Conservation (phyloP, 1,140 invertebrate genomes). For the Ericerus pela region DNA sequence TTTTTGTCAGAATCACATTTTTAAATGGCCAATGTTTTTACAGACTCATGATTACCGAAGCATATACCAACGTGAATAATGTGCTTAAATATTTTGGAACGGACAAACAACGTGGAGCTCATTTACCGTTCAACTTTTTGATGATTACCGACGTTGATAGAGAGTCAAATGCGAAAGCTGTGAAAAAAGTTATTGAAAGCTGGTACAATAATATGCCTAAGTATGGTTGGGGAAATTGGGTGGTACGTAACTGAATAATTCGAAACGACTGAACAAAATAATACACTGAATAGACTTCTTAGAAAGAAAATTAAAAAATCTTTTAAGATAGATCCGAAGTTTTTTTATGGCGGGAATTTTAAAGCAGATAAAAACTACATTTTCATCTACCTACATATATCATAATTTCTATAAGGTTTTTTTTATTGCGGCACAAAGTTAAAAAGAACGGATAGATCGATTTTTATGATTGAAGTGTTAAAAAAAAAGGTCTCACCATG, state of each 20-base stretch:
- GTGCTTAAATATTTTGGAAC: conserved; percentile 32
- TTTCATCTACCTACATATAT: too few relatives aligned
- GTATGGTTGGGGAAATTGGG: conserved; percentile 38
- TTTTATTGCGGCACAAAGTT: too few relatives aligned
- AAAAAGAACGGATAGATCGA: too few relatives aligned
- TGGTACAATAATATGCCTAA: conserved; percentile 39
- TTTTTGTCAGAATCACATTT: not conserved
- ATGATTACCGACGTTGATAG: conserved; percentile 36
- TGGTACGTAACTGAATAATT: conserved; percentile 31
- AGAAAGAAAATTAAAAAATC: too few relatives aligned
- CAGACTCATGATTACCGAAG: conserved; percentile 34
- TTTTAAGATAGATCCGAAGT: too few relatives aligned
- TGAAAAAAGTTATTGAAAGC: conserved; percentile 34
- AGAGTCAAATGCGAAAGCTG: conserved; percentile 31
- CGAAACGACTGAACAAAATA: too few relatives aligned
- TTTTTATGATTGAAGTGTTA: too few relatives aligned
- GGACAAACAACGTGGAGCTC: conserved; percentile 26
- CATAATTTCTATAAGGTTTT: too few relatives aligned
- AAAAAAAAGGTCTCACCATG: too few relatives aligned
- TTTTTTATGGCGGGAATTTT: not conserved
- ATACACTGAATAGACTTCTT: too few relatives aligned
- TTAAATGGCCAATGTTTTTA: not conserved
- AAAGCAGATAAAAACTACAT: too few relatives aligned
- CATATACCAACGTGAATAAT: conserved; percentile 25
- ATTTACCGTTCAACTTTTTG: conserved; percentile 39